Evolutionary conservation across 2,113 vertebrate species (phyloP), one percentile per base, ranked within the genome.

Genomic region (Neogale vison): DNA sequence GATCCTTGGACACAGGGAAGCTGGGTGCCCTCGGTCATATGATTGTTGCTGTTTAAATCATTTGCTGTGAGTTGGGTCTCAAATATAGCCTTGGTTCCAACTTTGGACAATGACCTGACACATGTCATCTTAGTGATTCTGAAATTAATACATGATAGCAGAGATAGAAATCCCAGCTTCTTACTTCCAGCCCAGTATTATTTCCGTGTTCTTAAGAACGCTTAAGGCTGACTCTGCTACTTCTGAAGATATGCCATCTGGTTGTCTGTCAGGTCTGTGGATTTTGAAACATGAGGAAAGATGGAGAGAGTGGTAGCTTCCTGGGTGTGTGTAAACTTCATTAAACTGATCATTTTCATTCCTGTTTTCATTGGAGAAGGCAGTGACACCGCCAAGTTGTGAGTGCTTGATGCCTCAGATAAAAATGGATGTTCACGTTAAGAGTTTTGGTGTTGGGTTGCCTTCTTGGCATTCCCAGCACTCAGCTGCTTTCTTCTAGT

Each of bases 121-220:
- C 20, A 18, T 45, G 84, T 65, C 65, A 82, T 79, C 39, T 55
- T 85, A 79, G 0, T 94, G 93, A 45, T 72, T 90, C 50, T 91
- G 91, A 91, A 91, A 96, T 85, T 88, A 96, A 93, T 61, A 76
- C 26, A 26, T 77, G 18, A 31, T 23, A 79, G 74, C 72, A 96
- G 59, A 88, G 71, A 45, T 34, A 61, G 86, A 55, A 90, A 83
- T 76, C 13, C 52, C 34, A 65, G 1, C 31, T 74, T 83, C 42
- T 59, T 29, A 3, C 29, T 93, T 86, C 94, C 29, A 65, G 74
- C 57, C 45, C 77, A 79, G 82, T 26, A 14, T 72, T 80, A 36
- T 90, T 80, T 72, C 61, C 63, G 3, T 86, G 90, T 84, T 67
- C 93, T 90, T 52, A 45, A 80, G 93, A 80, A 89, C 45, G 57